Evolutionary conservation across 2,797 vertebrate genomes (phyloP), one percentile per base, ranked within the genome.

Genomic region (Hirundo rustica): DNA sequence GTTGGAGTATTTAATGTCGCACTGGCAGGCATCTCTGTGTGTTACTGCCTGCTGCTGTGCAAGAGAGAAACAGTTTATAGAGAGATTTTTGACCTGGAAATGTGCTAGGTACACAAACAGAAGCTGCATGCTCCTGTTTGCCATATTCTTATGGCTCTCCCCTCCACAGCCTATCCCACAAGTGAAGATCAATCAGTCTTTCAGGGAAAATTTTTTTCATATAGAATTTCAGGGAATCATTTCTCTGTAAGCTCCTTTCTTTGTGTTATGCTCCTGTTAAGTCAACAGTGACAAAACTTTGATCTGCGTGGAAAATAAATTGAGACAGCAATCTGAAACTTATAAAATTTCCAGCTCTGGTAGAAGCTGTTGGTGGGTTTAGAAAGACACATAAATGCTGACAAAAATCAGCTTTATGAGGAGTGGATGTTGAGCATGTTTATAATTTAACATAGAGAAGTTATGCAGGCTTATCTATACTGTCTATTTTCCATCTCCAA

Each of bases 41-140:
- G 40, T 80, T 71, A 55, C 75, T 89, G 27, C 64, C 71, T 85
- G 82, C 75, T 87, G 72, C 93, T 92, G 79, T 91, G 68, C 73
- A 51, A 71, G 72, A 60, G 0, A 40, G 42, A 62, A 91, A 40
- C 57, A 72, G 54, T 53, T 88, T 57, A 47, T 34, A 38, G 65
- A 58, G 32, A 73, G 16, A 68, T 72, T 92, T 87, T 92, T 27
- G 0, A 48, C 21, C 38, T 95, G 61, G n/a, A 68, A 85, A 45
- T 83, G n/a, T 40, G 9, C 21, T 50, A 71, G 44, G 53, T 78
- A 29, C 48, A 32, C 54, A 89, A 13, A 50, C 30, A 75, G 54
- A 88, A 88, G 30, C 72, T 53, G 12, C 34, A 47, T 3, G 3
- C 30, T 51, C 44, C n/a, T 68, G 10, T 65, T 65, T 7, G 5